Evolutionary conservation across 1,140 invertebrate genomes (phyloP).

Genomic region (Pissodes strobi): DNA sequence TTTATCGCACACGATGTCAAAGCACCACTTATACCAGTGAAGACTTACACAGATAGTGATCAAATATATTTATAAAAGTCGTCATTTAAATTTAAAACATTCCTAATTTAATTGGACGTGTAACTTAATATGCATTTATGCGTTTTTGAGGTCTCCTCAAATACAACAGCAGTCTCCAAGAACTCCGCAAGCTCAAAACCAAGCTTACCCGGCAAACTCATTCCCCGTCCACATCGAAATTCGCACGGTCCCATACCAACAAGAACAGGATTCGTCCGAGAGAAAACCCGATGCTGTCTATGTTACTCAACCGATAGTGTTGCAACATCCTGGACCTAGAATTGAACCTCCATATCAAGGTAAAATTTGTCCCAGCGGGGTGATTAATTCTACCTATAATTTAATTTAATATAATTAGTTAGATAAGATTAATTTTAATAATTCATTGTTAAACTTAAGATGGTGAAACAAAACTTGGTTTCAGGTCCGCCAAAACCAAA

Average conservation of each 20-base stretch:
- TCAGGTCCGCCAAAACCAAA: not conserved
- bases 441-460: no score
- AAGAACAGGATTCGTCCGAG: slow-evolving; percentile 25
- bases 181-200: slow-evolving; percentile 25
- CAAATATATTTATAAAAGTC: no score
- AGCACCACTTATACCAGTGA: no score
- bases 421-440: no score
- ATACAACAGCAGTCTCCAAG: slow-evolving; percentile 24
- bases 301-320: slow-evolving; percentile 48
- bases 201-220: slow-evolving; percentile 17
- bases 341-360: slow-evolving; percentile 27
- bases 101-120: no score
- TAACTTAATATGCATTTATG: no score
- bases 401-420: no score
- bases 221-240: slow-evolving; percentile 38
- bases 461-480: not conserved
- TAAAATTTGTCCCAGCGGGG: no score
- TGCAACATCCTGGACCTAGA: slow-evolving; percentile 46
- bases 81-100: no score
- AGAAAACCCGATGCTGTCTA: slow-evolving; percentile 46
- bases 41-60: no score
- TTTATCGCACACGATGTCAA: no score
- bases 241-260: slow-evolving; percentile 30
- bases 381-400: not conserved
- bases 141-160: slow-evolving; percentile 30